Percentiles rank a stretch among this genome's conserved stretches.
Evolutionary conservation across 2,797 vertebrate species (phyloP).

Genomic region (Malacoraja senta): DNA sequence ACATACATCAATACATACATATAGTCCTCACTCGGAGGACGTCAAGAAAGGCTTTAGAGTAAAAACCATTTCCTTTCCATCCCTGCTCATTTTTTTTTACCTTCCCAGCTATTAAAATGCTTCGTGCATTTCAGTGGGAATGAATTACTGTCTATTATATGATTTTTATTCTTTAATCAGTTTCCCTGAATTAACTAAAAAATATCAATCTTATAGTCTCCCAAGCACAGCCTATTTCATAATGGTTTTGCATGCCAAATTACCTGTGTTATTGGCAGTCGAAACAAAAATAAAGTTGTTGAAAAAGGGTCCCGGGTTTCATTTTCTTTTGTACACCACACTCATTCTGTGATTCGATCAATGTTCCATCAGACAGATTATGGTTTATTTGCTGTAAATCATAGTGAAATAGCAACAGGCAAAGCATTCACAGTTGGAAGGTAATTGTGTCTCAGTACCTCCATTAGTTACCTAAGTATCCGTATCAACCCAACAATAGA

Average conservation of each 20-base stretch:
- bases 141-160: not conserved
- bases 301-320: not conserved
- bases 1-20: too few species aligned
- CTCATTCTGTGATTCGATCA: not conserved
- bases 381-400: not conserved
- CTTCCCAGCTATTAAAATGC: not conserved
- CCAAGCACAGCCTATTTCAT: not conserved
- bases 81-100: too few species aligned
- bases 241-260: not conserved
- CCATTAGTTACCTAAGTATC: constrained; percentile 7
- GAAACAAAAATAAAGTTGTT: not conserved
- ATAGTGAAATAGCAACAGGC: not conserved
- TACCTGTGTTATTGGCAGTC: not conserved
- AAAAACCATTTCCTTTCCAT: too few species aligned
- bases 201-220: not conserved
- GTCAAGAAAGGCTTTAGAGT: too few species aligned
- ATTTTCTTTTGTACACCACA: not conserved
- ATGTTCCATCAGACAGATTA: not conserved
- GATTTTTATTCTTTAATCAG: not conserved
- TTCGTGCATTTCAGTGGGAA: not conserved
- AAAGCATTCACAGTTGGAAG: not conserved
- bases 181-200: not conserved
- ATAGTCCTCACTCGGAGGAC: too few species aligned
- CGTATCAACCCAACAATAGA: not conserved
- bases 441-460: not conserved